phyloP scores from a whole-genome alignment of 2,113 vertebrate species.

The Bufo bufo region DNA sequence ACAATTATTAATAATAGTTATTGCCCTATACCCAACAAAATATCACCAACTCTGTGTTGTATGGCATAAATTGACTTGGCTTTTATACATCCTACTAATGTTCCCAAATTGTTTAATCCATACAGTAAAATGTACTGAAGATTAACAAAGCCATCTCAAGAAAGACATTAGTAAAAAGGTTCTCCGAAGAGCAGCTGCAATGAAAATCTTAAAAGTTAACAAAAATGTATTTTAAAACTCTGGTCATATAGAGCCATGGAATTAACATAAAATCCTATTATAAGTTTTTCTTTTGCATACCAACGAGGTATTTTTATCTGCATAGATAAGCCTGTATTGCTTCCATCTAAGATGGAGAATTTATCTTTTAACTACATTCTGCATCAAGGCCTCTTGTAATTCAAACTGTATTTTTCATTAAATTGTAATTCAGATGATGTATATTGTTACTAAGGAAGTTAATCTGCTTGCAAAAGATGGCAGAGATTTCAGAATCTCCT shows the following conservation, averaged over 20 bases:
- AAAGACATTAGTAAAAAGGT: slow-evolving; percentile 19
- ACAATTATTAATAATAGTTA: neutral
- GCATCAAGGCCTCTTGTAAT: slow-evolving; percentile 53
- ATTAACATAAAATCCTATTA: slow-evolving; percentile 53
- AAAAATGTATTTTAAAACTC: slow-evolving; percentile 18
- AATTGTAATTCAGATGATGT: slow-evolving; percentile 57
- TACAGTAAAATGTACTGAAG: slow-evolving; percentile 12
- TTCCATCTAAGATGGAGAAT: slow-evolving; percentile 45
- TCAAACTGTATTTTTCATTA: slow-evolving; percentile 58
- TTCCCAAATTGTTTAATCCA: neutral
- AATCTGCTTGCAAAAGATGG: slow-evolving; percentile 55
- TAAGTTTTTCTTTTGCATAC: slow-evolving; percentile 38
- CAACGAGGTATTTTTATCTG: slow-evolving; percentile 50
- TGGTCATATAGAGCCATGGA: slow-evolving; percentile 28
- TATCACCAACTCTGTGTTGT: neutral
- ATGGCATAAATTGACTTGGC: neutral
- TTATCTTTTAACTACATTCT: slow-evolving; percentile 55
- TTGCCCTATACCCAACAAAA: neutral
- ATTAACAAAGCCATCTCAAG: slow-evolving; percentile 10
- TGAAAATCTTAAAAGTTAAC: slow-evolving; percentile 14
- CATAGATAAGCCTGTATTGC: slow-evolving; percentile 24
- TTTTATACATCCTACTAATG: neutral
- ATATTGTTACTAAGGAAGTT: slow-evolving; percentile 52
- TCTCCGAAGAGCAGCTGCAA: slow-evolving; percentile 18
- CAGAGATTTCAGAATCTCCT: slow-evolving; percentile 53